Percentiles rank a stretch among this genome's conserved stretches.
phyloP scores from a whole-genome alignment of 2,888 invertebrate species.

The Noctua janthina region DNA sequence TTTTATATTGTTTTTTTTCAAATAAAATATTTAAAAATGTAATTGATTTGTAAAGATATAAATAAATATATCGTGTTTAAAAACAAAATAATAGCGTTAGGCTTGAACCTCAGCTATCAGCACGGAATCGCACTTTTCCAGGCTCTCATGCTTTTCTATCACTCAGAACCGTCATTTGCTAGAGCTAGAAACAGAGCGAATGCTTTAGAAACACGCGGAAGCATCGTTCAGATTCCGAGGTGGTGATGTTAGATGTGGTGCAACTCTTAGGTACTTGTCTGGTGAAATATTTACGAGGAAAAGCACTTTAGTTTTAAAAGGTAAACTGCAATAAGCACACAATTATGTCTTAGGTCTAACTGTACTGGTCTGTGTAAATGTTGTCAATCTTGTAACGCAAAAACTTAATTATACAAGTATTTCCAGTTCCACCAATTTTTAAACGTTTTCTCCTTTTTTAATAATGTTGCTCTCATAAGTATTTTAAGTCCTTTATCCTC shows the following conservation, averaged over 20 bases:
- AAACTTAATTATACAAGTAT: conserved; percentile 8
- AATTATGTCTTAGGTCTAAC: not conserved
- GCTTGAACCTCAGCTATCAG: not conserved
- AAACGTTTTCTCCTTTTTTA: not conserved
- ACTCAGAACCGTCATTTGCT: not conserved
- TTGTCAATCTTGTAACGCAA: not conserved
- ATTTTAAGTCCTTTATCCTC: conserved; percentile 4
- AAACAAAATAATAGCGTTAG: not conserved
- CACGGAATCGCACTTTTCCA: not conserved
- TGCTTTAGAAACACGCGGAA: not conserved
- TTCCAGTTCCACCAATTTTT: not conserved
- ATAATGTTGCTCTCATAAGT: not conserved
- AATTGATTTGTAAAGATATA: too few species aligned
- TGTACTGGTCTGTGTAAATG: not conserved
- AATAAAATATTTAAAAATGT: too few species aligned
- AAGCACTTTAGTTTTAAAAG: not conserved
- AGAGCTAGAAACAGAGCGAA: not conserved
- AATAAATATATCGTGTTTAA: not conserved
- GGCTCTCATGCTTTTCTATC: not conserved
- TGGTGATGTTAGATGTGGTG: not conserved
- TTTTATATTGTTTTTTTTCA: too few species aligned
- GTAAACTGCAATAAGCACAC: not conserved
- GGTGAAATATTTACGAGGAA: not conserved
- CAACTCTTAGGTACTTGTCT: not conserved
- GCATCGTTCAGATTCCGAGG: not conserved